Conservation (phyloP, 2,113 vertebrate genomes). For the Ameiurus melas region DNA sequence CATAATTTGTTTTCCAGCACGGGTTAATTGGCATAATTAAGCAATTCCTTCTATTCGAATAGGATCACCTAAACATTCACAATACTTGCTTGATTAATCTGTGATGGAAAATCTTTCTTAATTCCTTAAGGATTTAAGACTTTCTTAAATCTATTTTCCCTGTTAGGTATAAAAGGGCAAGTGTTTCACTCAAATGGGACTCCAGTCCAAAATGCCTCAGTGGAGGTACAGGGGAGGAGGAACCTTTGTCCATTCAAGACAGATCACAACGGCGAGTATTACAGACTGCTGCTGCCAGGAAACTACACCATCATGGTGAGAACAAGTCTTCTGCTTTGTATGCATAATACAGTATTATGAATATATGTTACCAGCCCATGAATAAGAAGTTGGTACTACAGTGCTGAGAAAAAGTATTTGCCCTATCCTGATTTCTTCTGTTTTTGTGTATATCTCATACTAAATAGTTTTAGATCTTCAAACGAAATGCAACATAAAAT, state of each 20-base stretch:
- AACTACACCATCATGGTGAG: slow-evolving; percentile 86
- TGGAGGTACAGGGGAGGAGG: slow-evolving; percentile 80
- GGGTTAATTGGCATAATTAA: not conserved
- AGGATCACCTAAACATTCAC: not conserved
- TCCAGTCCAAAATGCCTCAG: slow-evolving; percentile 78
- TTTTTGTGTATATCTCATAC: too few relatives aligned
- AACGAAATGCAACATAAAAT: too few relatives aligned
- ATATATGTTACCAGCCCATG: not conserved
- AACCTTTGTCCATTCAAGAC: slow-evolving; percentile 86
- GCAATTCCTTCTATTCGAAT: slow-evolving; percentile 29
- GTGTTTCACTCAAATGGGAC: slow-evolving; percentile 75
- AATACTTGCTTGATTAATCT: not conserved
- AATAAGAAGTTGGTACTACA: not conserved
- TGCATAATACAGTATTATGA: too few relatives aligned
- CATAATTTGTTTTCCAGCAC: not conserved
- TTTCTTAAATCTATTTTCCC: slow-evolving; percentile 35
- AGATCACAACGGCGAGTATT: slow-evolving; percentile 86
- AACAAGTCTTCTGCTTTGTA: slow-evolving; percentile 31
- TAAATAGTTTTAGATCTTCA: too few relatives aligned
- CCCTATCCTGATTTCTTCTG: too few relatives aligned
- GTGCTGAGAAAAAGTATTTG: too few relatives aligned
- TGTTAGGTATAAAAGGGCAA: slow-evolving; percentile 88
- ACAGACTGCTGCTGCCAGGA: slow-evolving; percentile 87
- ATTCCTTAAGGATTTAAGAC: not conserved
- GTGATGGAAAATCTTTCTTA: not conserved